Base-by-base conservation (phyloP, 2,113 vertebrate species). In the Perca fluviatilis region DNA sequence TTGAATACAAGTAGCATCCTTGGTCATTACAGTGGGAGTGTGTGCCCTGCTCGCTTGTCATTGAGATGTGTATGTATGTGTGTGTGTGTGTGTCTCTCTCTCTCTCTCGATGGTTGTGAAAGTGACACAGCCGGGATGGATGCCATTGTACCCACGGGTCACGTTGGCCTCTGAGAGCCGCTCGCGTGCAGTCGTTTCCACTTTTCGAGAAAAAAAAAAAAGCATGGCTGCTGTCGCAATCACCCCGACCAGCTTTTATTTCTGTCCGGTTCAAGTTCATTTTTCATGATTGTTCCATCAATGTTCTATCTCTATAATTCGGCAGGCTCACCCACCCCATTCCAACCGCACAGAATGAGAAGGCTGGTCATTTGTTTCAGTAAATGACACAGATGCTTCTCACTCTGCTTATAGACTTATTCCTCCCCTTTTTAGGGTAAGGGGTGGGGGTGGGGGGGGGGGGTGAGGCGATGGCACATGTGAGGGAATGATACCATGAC, bases 331-430 rank as follows among this genome's bases (percentile, higher is more conserved):
- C 82, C 91, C 89, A 86, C 90, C 91, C 89, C 91, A 88, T 89
- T 91, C 80, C 82, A 86, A 86, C 83, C 92, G 91, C 90, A 88
- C 92, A 86, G 88, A 92, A 89, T 77, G 66, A 91, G 82, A 62
- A 80, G 85, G 76, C 82, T 89, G 82, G 87, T 95, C 92, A 91
- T 90, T 95, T 80, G 89, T 93, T 94, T 94, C 89, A 89, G 91
- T 95, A 95, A 95, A 95, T 95, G 95, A 95, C 95, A 95, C 85
- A 90, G 92, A 94, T 95, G 92, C 95, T 95, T 95, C 92, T 91
- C 90, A 85, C 93, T 95, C 87, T 79, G 87, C 88, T 90, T 90
- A 85, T 91, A 85, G 91, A 93, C 87, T 91, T 91, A 90, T 92
- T 92, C 89, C 87, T 91, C 90, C 92, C 87, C 78, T 83, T 83